Evolutionary conservation across 1,140 invertebrate genomes (phyloP).

Genomic region (Musca vetustissima): DNA sequence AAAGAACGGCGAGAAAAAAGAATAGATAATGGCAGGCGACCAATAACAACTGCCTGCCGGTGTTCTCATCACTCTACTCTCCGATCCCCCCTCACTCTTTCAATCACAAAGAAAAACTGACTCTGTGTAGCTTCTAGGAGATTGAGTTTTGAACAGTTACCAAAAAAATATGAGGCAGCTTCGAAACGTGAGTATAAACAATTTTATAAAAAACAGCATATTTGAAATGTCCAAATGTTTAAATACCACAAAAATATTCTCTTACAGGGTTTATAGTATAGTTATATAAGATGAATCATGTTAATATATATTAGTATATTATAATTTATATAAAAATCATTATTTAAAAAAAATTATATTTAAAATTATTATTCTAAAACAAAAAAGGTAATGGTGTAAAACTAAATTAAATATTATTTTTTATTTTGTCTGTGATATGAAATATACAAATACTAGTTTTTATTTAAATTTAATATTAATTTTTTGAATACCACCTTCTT

Average conservation of each 20-base stretch:
- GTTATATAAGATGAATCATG: background rate
- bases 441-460: conserved; percentile 12
- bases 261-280: conserved; percentile 2
- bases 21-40: background rate
- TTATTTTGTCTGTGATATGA: too few species aligned
- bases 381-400: conserved; percentile 15
- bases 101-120: conserved; percentile 5
- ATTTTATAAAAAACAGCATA: background rate
- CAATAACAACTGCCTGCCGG: conserved; percentile 1
- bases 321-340: background rate
- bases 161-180: background rate
- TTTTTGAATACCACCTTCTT: background rate
- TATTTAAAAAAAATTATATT: background rate
- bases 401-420: conserved; percentile 8
- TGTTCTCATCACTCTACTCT: too few species aligned
- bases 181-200: conserved; percentile 18
- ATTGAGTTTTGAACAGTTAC: conserved; percentile 6
- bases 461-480: background rate
- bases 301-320: background rate
- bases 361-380: background rate
- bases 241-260: conserved; percentile 21
- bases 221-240: background rate
- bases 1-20: background rate
- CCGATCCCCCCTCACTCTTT: conserved; percentile 8
- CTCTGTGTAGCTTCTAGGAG: background rate